A percentile compares a stretch with the other conserved stretches of the same genome.
Evolutionary conservation across 2,888 invertebrate species (phyloP).

Genomic region (Perdita meconis): DNA sequence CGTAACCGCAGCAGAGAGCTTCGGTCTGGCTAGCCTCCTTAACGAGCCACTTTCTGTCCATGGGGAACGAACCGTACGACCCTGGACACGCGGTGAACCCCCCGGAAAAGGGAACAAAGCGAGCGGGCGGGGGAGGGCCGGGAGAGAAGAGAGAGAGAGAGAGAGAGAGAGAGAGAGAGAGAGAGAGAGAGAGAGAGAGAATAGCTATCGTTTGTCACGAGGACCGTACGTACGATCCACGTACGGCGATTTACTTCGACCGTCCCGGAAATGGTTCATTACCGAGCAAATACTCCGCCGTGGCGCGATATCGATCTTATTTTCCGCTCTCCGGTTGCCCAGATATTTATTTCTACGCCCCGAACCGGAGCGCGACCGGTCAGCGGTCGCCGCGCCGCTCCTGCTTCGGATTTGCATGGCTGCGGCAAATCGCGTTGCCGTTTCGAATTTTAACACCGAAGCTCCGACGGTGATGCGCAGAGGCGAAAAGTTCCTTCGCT

Average conservation of each 20-base stretch:
- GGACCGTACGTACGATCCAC: conserved; percentile 53
- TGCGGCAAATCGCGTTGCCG: too few relatives aligned
- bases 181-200: too few relatives aligned
- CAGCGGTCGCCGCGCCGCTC: too few relatives aligned
- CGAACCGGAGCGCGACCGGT: conserved; percentile 1
- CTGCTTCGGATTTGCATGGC: too few relatives aligned
- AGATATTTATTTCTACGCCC: conserved; percentile 43
- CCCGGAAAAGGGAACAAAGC: conserved; percentile 39
- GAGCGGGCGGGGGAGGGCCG: conserved; percentile 1
- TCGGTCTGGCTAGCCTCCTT: conserved; percentile 43
- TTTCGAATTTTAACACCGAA: too few relatives aligned
- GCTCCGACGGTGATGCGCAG: too few relatives aligned
- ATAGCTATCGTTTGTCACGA: conserved; percentile 65
- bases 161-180: too few relatives aligned
- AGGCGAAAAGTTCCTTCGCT: too few relatives aligned
- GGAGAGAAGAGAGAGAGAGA: conserved; percentile 30
- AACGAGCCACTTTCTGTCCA: conserved; percentile 65
- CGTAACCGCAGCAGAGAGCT: conserved; percentile 21
- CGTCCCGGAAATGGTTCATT: conserved; percentile 71
- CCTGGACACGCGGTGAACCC: conserved; percentile 40
- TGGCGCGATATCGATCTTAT: conserved; percentile 60
- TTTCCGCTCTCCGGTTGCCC: conserved; percentile 36
- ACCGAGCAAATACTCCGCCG: conserved; percentile 53
- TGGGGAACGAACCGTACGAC: conserved; percentile 17
- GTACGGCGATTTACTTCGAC: conserved; percentile 70